Evolutionary conservation across 2,797 vertebrate genomes (phyloP).

Genomic region (Gymnoscopelus microlampas): DNA sequence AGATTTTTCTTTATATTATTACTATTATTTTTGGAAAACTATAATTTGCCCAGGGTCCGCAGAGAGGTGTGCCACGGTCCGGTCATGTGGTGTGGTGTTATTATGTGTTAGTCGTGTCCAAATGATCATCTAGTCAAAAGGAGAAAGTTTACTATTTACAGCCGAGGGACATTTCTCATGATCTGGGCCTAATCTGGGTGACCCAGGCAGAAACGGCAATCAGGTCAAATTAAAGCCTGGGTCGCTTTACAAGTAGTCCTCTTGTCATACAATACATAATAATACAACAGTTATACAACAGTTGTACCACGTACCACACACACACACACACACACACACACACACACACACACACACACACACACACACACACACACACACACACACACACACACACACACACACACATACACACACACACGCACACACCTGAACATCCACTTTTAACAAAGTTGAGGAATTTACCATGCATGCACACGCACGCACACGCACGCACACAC

Average conservation of each 20-base stretch:
- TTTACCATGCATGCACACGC: constrained; percentile 1
- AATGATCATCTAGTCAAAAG: constrained; percentile 51
- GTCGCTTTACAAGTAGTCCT: constrained; percentile 76
- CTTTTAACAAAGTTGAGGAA: neutral
- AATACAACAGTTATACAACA: constrained; percentile 55
- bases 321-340: constrained; percentile 15
- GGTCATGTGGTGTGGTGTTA: constrained; percentile 3
- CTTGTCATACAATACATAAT: constrained; percentile 61
- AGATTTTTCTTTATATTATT: no score
- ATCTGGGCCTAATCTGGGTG: constrained; percentile 75
- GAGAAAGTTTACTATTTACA: constrained; percentile 45
- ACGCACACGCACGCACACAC: constrained; percentile 13
- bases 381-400: constrained; percentile 14
- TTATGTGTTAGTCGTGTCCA: constrained; percentile 14
- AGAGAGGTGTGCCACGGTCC: no score
- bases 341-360: constrained; percentile 10
- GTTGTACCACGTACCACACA: constrained; percentile 33
- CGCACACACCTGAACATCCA: neutral
- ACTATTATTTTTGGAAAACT: no score
- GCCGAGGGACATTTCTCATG: constrained; percentile 52
- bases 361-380: constrained; percentile 15
- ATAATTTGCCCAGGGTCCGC: no score
- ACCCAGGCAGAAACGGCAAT: constrained; percentile 73
- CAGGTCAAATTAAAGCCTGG: constrained; percentile 75
- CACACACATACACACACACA: constrained; percentile 11